Base-by-base conservation (phyloP, 2,113 vertebrate species). In the Enhydra lutris region DNA sequence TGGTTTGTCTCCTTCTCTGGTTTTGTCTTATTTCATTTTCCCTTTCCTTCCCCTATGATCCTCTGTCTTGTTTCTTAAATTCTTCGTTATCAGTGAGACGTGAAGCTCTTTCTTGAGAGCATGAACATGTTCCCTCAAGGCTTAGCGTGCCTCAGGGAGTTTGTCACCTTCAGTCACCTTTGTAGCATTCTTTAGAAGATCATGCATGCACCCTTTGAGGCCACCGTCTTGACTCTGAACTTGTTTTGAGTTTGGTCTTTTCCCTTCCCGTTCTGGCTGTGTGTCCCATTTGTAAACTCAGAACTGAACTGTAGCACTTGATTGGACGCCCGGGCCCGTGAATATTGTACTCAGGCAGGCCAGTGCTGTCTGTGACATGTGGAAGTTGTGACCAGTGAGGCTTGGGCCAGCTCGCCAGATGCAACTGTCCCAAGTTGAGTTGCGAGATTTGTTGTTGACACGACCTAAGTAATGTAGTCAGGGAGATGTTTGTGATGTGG, bases 181-280 rank as follows among this genome's bases (percentile, higher is more conserved):
- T 47, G 55, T 57, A 57, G 10, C 73, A 23, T 61, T 71, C 61
- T 91, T 81, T 18, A 50, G 71, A 79, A 79, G 39, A 90, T 34
- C 39, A 12, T 18, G 21, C 15, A 2, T 4, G 20, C 14, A 21
- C 36, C 36, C 18, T 81, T 65, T 26, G 65, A 79, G 92, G 81
- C 63, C 50, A 47, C 55, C 50, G 1, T 47, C 82, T 96, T 18
- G 4, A 14, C 24, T 76, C 67, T 47, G 88, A 63, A 31, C 81
- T 81, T 55, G 17, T 74, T 55, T 81, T 59, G 88, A 91, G 20
- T 47, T 67, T 94, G 36, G 31, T 76, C 55, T 87, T 91, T 20
- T 47, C 39, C 45, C 10, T 24, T 78, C 55, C 67, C 20, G 1
- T 69, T 87, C 80, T 80, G 23, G 26, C 26, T 47, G 45, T 61